Base-by-base conservation (phyloP, 2,888 invertebrate genomes). In the Polydrusus pterygomalis region DNA sequence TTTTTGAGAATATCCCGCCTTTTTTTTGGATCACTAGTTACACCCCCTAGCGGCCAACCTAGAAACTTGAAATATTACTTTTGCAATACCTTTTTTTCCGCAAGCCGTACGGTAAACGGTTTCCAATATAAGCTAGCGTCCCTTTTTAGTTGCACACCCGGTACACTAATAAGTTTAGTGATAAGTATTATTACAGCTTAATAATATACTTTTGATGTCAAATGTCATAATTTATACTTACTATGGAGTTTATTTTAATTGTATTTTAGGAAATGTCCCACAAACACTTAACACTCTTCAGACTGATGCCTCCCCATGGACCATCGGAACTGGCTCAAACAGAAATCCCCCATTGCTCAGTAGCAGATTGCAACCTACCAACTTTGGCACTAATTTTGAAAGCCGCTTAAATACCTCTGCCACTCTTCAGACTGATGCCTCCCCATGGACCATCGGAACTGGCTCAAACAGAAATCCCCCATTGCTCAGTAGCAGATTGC, bases 201-300 rank as follows among this genome's bases (percentile, higher is more conserved):
- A n/a, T n/a, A n/a, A n/a, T n/a, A n/a, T n/a, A n/a, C n/a, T n/a
- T n/a, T n/a, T n/a, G n/a, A n/a, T n/a, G n/a, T n/a, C n/a, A n/a
- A n/a, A n/a, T n/a, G n/a, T n/a, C n/a, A n/a, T n/a, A n/a, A n/a
- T n/a, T n/a, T n/a, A n/a, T n/a, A n/a, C 25, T 25, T 25, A 5
- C 5, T 5, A 25, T 25, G 5, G 25, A 25, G 25, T 25, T 25
- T 25, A 3, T 17, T 58, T n/a, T n/a, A n/a, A n/a, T n/a, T n/a
- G n/a, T n/a, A n/a, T n/a, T 58, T 38, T 17, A 58, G 58, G 58
- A 10, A 38, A 15, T 17, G 58, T 58, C 30, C 58, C 58, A 15
- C 58, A 17, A 9, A 2, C 17, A 34, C 9, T 58, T 3, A 8
- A 2, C 15, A 1, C 17, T 38, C 38, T 38, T 17, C 58, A 58